Base-by-base conservation (phyloP, 2,797 vertebrate species). In the Dicrostonyx torquatus region DNA sequence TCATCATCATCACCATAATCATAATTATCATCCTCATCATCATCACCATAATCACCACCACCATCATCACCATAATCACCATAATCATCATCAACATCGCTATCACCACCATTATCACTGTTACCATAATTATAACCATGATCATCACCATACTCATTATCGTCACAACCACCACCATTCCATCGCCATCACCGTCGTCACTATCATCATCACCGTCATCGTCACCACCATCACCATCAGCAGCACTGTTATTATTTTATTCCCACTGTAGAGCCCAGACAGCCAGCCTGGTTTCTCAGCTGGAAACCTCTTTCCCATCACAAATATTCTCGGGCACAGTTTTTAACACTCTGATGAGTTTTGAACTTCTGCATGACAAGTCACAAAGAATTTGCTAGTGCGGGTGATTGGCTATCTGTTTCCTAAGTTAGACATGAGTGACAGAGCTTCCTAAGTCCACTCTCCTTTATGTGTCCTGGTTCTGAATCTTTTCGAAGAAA, bases 1-100 rank as follows among this genome's bases (percentile, higher is more conserved):
- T 2, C 48, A 20, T 3, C n/a, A 22, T 1, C 58, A 45, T 31
- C 40, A 45, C 1, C 24, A 12, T 5, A 9, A 20, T 3, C 17
- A 5, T 2, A 18, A 11, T 6, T 37, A 20, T 4, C n/a, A 37
- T 2, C 26, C 31, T 2, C 9, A 22, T 1, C 45, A 45, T 5
- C 43, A 31, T 4, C 43, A n/a, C 0, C 10, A 22, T 1, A 4
- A 53, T 37, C 43, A 45, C 0, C 43, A 76, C 2, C 6, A 79
- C 2, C 77, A 79, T 6, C 77, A 58, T 4, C 78, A 15, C 0
- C 50, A 40, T 5, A 29, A 48, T 0, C 73, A 31, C 3, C 14
- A 76, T 0, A 40, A 73, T 6, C 24, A 29, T 2, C 72, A 43
- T 2, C 40, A 45, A 2, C 24, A 31, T 2, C 73, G 31, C 1